Evolutionary conservation across 2,888 invertebrate species (phyloP).

Genomic region (Brachycybe producta): DNA sequence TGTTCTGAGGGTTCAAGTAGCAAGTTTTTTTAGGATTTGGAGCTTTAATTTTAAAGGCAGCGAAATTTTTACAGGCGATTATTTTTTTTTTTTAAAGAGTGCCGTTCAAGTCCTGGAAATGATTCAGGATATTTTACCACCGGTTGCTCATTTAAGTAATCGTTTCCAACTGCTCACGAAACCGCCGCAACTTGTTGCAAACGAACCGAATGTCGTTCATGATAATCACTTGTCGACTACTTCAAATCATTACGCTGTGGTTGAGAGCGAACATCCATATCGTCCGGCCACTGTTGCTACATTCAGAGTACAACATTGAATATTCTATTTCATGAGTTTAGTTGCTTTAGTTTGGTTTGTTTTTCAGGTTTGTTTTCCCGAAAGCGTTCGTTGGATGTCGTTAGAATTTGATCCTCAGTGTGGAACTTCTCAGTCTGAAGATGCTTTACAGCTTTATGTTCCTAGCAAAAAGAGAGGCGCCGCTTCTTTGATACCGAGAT

Average conservation of each 20-base stretch:
- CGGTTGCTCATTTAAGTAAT: constrained; percentile 72
- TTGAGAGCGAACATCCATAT: constrained; percentile 96
- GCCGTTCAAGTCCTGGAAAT: constrained; percentile 67
- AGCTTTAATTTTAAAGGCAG: too few relatives aligned
- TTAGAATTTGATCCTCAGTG: constrained; percentile 87
- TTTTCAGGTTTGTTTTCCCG: constrained; percentile 61
- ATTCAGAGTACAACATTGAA: constrained; percentile 64
- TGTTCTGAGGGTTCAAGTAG: too few relatives aligned
- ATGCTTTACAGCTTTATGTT: constrained; percentile 48
- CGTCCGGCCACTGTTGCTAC: constrained; percentile 73
- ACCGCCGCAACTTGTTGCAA: constrained; percentile 36
- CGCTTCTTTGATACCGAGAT: constrained; percentile 24
- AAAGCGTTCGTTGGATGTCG: constrained; percentile 77
- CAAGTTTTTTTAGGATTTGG: too few relatives aligned
- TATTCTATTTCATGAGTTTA: constrained; percentile 8
- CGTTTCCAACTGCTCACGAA: constrained; percentile 31
- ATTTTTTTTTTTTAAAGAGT: constrained; percentile 27
- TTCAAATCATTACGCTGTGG: constrained; percentile 74
- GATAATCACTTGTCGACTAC: constrained; percentile 45
- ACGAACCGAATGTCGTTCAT: constrained; percentile 31
- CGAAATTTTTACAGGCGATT: too few relatives aligned
- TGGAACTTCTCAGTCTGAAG: constrained; percentile 85
- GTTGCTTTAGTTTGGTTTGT: constrained; percentile 7
- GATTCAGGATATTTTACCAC: constrained; percentile 76
- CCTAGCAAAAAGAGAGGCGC: constrained; percentile 26